Evolutionary conservation across 23 tunicate species (phyloP).

Genomic region (Oikopleura albicans): DNA sequence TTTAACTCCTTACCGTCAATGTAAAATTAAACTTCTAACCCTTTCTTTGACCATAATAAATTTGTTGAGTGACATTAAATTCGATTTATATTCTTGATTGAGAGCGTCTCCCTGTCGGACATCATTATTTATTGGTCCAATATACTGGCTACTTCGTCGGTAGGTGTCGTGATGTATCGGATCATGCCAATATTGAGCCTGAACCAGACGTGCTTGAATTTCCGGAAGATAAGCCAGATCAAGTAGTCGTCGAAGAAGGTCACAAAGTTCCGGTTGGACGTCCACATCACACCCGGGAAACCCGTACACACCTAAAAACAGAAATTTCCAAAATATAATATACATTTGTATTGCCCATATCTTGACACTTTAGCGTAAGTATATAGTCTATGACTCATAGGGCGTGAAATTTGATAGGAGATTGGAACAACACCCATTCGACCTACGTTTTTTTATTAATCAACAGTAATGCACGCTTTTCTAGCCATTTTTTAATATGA

Average conservation of each 20-base stretch:
- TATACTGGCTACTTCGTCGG: not conserved
- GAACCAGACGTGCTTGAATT: not conserved
- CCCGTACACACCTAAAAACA: not conserved
- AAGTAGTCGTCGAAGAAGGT: not conserved
- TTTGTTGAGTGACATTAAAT: not conserved
- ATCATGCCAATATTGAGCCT: constrained; percentile 11
- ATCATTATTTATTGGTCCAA: not conserved
- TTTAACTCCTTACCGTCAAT: no score
- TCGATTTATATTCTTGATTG: not conserved
- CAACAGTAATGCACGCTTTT: no score
- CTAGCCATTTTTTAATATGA: no score
- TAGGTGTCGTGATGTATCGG: not conserved
- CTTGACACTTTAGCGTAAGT: no score
- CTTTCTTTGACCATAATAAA: not conserved
- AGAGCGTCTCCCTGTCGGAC: not conserved
- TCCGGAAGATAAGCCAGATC: constrained; percentile 5
- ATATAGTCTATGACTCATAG: no score
- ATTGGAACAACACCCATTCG: no score
- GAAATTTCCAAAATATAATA: no score
- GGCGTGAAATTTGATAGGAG: no score
- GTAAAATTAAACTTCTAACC: not conserved
- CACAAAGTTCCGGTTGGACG: not conserved
- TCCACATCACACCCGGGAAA: constrained; percentile 10
- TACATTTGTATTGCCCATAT: no score
- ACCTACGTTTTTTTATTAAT: no score